A percentile compares a stretch with the other conserved stretches of the same genome.
Evolutionary conservation across 2,113 vertebrate genomes (phyloP).

Genomic region (Sula dactylatra): DNA sequence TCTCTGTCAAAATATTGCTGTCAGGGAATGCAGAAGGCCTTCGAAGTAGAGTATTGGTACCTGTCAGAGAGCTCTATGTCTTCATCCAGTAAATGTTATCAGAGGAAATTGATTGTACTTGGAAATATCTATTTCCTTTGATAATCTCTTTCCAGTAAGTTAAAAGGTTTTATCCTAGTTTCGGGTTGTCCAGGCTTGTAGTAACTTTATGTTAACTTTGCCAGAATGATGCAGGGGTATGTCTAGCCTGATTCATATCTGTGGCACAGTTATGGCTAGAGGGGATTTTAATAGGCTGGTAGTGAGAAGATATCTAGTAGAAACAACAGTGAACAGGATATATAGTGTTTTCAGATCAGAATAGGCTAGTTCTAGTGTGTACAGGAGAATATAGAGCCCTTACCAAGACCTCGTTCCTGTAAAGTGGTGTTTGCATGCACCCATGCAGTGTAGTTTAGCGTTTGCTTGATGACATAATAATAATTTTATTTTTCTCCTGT

Average conservation of each 20-base stretch:
- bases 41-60: neutral
- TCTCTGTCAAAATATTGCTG: neutral
- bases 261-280: neutral
- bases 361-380: neutral
- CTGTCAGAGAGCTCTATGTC: neutral
- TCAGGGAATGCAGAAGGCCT: neutral
- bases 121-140: constrained; percentile 12
- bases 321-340: neutral
- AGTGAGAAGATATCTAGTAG: neutral
- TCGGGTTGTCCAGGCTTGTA: neutral
- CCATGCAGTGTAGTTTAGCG: neutral
- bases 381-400: neutral
- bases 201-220: constrained; percentile 29
- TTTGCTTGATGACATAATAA: neutral
- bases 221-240: constrained; percentile 4
- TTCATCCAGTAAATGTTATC: constrained; percentile 50
- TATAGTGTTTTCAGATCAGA: neutral
- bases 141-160: constrained; percentile 2
- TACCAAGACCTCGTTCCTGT: neutral
- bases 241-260: neutral
- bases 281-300: neutral
- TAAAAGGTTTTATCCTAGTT: constrained; percentile 9
- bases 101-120: constrained; percentile 34
- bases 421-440: neutral
- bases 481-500: neutral